These are phyloP conservation scores for Lacanobia oleracea DNA, from an alignment of 2,888 invertebrate genomes.

Conservation along the genomic window DNA sequence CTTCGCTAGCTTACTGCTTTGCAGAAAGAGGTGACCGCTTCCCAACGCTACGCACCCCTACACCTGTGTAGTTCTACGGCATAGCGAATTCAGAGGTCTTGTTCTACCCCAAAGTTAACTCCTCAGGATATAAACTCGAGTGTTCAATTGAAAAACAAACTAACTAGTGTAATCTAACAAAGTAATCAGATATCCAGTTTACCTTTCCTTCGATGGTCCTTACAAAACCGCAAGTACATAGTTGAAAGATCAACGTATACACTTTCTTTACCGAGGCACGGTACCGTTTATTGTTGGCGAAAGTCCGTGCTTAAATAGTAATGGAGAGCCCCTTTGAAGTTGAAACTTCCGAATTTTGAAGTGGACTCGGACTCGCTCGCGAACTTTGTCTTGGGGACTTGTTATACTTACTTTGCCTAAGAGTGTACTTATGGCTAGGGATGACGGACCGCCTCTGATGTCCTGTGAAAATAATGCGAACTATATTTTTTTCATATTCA, in stretches of 20 bases:
- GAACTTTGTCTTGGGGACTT: conserved; percentile 62
- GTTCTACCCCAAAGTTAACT: neutral
- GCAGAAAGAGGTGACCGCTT: no score
- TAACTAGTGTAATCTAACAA: conserved; percentile 22
- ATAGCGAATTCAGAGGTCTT: no score
- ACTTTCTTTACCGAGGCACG: conserved; percentile 39
- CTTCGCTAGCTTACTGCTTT: no score
- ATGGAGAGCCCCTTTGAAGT: conserved; percentile 67
- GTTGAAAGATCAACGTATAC: conserved; percentile 45
- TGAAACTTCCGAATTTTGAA: conserved; percentile 70
- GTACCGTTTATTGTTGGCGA: conserved; percentile 52
- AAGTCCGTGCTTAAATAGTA: conserved; percentile 66
- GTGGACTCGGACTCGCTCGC: conserved; percentile 59
- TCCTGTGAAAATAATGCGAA: neutral
- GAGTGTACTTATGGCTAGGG: conserved; percentile 8
- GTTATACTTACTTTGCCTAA: conserved; percentile 39
- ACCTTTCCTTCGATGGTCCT: neutral
- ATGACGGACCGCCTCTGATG: neutral
- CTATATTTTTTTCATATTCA: no score
- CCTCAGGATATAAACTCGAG: neutral
- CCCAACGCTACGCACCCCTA: no score
- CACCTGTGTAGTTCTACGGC: neutral
- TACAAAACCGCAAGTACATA: conserved; percentile 38
- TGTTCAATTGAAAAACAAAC: conserved; percentile 18
- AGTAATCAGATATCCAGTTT: conserved; percentile 17